These are phyloP conservation scores for Clusia tigrina DNA, from an alignment of 2,888 invertebrate genomes.

Conservation along the genomic window DNA sequence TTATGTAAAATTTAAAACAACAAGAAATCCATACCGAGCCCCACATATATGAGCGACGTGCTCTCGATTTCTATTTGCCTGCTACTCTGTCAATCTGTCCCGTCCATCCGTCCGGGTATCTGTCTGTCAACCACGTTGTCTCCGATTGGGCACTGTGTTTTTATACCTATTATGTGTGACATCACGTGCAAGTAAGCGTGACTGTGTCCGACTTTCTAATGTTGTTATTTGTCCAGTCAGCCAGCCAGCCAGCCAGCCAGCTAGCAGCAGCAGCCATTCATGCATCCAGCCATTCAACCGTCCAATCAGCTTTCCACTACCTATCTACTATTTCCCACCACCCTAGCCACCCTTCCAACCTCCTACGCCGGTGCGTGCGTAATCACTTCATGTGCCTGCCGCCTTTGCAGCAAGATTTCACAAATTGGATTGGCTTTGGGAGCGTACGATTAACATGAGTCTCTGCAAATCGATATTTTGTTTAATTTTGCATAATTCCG, in stretches of 20 bases:
- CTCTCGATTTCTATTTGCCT: neutral
- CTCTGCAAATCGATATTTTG: neutral
- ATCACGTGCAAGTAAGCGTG: conserved; percentile 48
- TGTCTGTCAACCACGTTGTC: neutral
- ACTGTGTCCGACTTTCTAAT: conserved; percentile 42
- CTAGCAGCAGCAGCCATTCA: too few relatives aligned
- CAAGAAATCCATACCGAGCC: neutral
- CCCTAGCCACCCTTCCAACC: neutral
- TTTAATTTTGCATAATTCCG: conserved; percentile 1
- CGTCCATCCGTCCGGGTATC: neutral
- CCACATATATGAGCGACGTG: neutral
- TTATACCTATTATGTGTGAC: conserved; percentile 17
- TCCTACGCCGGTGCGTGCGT: too few relatives aligned
- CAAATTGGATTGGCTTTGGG: neutral
- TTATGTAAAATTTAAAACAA: neutral
- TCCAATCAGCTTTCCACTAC: too few relatives aligned
- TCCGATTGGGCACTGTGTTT: neutral
- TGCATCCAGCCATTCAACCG: neutral
- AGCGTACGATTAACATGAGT: neutral
- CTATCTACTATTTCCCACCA: neutral
- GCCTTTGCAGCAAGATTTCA: neutral
- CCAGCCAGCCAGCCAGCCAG: too few relatives aligned
- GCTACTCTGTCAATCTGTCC: neutral
- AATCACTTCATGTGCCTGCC: too few relatives aligned
- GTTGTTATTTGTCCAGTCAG: neutral